A percentile compares a stretch with the other conserved stretches of the same genome.
These are phyloP conservation scores for Tinea semifulvella DNA, from an alignment of 2,888 invertebrate species.

Conservation along the genomic window DNA sequence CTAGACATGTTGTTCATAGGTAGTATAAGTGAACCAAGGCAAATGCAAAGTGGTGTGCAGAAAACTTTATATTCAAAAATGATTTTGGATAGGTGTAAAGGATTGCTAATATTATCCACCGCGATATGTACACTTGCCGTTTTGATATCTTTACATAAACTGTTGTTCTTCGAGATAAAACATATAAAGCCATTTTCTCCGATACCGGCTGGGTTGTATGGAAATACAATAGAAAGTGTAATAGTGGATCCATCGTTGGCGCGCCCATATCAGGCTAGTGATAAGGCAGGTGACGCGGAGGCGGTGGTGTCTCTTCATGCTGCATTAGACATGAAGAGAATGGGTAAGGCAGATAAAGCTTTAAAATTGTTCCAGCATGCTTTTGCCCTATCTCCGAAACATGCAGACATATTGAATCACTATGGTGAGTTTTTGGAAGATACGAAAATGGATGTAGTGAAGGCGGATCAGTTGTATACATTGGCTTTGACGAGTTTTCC, in stretches of 20 bases:
- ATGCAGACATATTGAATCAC: conserved; percentile 90
- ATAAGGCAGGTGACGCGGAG: conserved; percentile 65
- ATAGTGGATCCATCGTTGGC: conserved; percentile 28
- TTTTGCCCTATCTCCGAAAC: conserved; percentile 87
- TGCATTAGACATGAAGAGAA: conserved; percentile 83
- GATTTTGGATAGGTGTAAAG: conserved; percentile 51
- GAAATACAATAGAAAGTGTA: conserved; percentile 45
- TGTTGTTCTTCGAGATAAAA: conserved; percentile 46
- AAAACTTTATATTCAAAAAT: conserved; percentile 38
- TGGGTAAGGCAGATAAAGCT: conserved; percentile 87
- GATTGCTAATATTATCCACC: conserved; percentile 51
- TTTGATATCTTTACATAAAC: conserved; percentile 46
- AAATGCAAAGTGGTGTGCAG: conserved; percentile 27
- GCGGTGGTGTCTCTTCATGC: conserved; percentile 86
- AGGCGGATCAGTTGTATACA: conserved; percentile 91
- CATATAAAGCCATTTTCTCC: conserved; percentile 50
- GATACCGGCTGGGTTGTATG: conserved; percentile 49
- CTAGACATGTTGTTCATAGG: conserved; percentile 51
- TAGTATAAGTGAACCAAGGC: conserved; percentile 37
- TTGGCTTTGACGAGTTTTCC: conserved; percentile 87
- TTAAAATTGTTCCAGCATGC: conserved; percentile 90
- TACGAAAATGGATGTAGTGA: conserved; percentile 82
- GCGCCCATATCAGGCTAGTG: conserved; percentile 26
- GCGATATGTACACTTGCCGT: conserved; percentile 51
- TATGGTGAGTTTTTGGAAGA: conserved; percentile 94